Percentiles rank a stretch among this genome's conserved stretches.
These are phyloP conservation scores for Brachypodius melanocephalos DNA, from an alignment of 2,113 vertebrate species.

Conservation along the genomic window DNA sequence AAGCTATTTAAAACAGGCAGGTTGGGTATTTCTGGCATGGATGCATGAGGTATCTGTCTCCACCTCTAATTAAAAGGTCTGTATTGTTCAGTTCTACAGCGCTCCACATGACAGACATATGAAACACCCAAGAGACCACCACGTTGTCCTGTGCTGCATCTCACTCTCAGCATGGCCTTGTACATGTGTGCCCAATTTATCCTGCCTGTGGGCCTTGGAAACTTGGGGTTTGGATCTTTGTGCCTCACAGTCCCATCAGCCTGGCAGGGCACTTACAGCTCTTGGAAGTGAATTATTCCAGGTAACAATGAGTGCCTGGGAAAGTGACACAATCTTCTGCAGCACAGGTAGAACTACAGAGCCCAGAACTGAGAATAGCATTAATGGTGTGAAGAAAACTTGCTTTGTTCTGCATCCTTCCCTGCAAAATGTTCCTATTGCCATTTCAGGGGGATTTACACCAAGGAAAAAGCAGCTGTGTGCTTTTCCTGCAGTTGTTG, in stretches of 20 bases:
- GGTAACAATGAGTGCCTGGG: neutral
- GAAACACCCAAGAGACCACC: neutral
- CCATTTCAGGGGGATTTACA: neutral
- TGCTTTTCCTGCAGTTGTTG: neutral
- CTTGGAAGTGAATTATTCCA: neutral
- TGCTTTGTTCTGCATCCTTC: neutral
- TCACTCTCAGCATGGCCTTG: fast-evolving
- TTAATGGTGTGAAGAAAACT: neutral
- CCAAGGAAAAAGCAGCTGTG: neutral
- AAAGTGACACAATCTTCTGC: neutral
- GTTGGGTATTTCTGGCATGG: conserved; percentile 53
- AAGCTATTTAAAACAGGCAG: conserved; percentile 59
- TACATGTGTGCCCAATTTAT: neutral
- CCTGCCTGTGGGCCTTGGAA: neutral
- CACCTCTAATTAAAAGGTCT: conserved; percentile 63
- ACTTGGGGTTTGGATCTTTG: neutral
- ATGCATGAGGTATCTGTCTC: conserved; percentile 44
- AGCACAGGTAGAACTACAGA: neutral
- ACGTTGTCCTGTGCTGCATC: neutral
- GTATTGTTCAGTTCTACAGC: conserved; percentile 37
- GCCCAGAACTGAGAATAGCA: neutral
- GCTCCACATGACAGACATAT: neutral
- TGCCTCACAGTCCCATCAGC: neutral
- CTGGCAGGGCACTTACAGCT: neutral
- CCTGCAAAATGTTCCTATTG: neutral